Conservation (phyloP, 1,140 invertebrate species). For the Akabosia matsudoensis region DNA sequence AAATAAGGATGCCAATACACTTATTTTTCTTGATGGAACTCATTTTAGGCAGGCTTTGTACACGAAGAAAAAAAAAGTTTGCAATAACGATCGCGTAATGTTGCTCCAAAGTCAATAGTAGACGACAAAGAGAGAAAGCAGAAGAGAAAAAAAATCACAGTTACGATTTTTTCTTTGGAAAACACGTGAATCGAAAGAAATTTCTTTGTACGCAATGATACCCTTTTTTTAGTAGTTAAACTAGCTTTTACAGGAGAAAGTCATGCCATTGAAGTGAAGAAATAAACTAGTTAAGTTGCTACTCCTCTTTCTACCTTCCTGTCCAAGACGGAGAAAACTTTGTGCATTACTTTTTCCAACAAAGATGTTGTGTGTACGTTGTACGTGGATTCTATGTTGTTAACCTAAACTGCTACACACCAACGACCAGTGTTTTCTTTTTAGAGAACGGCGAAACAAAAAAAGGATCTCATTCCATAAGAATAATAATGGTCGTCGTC, state of each 20-base stretch:
- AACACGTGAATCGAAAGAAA: not conserved
- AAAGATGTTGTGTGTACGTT: not conserved
- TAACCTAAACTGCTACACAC: no score
- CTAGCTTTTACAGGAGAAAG: no score
- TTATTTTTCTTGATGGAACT: no score
- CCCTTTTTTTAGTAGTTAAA: not conserved
- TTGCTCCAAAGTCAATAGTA: not conserved
- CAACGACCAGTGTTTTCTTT: not conserved
- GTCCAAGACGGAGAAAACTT: not conserved
- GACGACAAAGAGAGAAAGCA: no score
- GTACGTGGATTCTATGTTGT: no score
- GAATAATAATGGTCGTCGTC: not conserved
- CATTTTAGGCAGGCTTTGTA: no score
- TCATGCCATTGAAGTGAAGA: no score
- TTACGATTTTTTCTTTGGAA: not conserved
- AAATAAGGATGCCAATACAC: no score
- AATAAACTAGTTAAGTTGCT: not conserved
- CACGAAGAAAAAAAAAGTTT: slow-evolving; percentile 7
- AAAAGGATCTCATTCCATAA: not conserved
- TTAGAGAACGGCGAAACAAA: not conserved
- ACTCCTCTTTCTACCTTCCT: not conserved
- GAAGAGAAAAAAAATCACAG: no score
- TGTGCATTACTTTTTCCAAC: not conserved
- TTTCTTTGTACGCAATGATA: not conserved
- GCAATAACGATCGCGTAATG: slow-evolving; percentile 17